A percentile compares a stretch with the other conserved stretches of the same genome.
These are phyloP conservation scores for Lasius fuliginosus DNA, from an alignment of 2,888 invertebrate species.

Conservation along the genomic window DNA sequence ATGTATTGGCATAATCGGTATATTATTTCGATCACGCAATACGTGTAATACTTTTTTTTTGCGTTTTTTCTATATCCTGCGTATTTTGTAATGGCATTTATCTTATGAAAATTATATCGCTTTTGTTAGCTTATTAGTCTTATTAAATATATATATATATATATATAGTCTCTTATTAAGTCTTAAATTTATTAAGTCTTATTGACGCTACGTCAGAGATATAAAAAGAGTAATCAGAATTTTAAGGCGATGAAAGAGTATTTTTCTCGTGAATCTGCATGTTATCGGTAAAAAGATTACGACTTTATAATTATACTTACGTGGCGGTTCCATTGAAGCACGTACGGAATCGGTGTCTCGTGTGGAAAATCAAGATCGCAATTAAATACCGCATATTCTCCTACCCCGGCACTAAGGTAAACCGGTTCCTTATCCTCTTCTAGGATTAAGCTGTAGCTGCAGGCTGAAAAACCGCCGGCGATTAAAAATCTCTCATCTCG, in stretches of 20 bases:
- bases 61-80: background rate
- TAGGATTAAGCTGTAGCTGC: constrained; percentile 80
- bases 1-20: background rate
- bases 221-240: background rate
- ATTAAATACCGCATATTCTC: constrained; percentile 93
- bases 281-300: background rate
- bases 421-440: constrained; percentile 84
- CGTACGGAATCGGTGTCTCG: constrained; percentile 94
- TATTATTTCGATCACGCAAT: background rate
- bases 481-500: background rate
- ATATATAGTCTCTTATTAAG: too few relatives aligned
- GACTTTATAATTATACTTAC: constrained; percentile 87
- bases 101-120: background rate
- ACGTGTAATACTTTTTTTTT: background rate
- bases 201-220: background rate
- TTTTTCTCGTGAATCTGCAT: background rate
- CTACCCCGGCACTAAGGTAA: constrained; percentile 90
- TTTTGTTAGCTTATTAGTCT: background rate
- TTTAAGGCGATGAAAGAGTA: background rate
- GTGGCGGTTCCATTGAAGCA: constrained; percentile 96
- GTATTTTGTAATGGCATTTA: background rate
- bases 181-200: background rate
- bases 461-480: constrained; percentile 73
- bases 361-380: constrained; percentile 96
- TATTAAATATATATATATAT: too few relatives aligned